Percentiles rank a stretch among this genome's conserved stretches.
phyloP scores from a whole-genome alignment of 2,888 invertebrate genomes.

The Harpagoxenus sublaevis region DNA sequence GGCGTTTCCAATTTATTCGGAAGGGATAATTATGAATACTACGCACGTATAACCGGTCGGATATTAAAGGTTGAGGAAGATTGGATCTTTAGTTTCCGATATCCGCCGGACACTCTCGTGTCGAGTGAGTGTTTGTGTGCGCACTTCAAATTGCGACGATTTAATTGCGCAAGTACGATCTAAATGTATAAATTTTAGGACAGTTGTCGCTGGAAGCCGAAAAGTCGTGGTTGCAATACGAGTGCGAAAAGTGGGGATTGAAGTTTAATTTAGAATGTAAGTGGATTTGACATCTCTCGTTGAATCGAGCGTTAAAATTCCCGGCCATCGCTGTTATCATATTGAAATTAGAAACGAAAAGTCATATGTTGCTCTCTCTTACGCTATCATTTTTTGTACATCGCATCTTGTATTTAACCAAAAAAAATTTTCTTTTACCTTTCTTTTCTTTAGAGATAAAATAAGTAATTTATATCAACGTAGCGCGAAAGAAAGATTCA shows the following conservation, averaged over 20 bases:
- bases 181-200: slow-evolving; percentile 87
- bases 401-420: background rate
- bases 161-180: background rate
- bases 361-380: background rate
- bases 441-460: background rate
- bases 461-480: slow-evolving; percentile 1
- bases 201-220: slow-evolving; percentile 95
- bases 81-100: slow-evolving; percentile 97
- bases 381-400: background rate
- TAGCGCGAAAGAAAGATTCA: background rate
- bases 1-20: slow-evolving; percentile 98
- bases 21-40: slow-evolving; percentile 97
- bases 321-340: background rate
- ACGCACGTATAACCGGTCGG: slow-evolving; percentile 97
- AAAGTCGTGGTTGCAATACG: slow-evolving; percentile 96
- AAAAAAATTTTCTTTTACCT: background rate
- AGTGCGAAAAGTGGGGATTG: slow-evolving; percentile 95
- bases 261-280: slow-evolving; percentile 94
- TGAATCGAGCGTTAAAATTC: background rate
- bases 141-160: background rate
- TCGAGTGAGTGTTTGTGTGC: slow-evolving; percentile 86
- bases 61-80: slow-evolving; percentile 97
- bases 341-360: background rate
- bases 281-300: slow-evolving; percentile 67
- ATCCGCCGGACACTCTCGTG: slow-evolving; percentile 90